These are phyloP conservation scores for Polymixis lichenea DNA, from an alignment of 2,888 invertebrate genomes.

Conservation along the genomic window DNA sequence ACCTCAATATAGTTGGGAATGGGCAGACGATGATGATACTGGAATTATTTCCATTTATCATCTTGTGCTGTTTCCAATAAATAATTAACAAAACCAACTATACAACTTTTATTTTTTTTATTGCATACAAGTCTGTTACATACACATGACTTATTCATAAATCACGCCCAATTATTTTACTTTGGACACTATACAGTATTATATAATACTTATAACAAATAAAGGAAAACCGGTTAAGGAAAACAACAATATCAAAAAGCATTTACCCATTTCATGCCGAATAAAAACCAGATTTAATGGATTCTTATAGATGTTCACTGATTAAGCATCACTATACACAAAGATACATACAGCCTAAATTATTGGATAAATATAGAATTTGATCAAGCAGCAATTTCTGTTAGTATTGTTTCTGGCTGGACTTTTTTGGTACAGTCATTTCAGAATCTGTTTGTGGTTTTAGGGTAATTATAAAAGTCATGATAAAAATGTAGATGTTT, in stretches of 20 bases:
- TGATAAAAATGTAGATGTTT: not conserved
- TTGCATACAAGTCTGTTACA: constrained; percentile 9
- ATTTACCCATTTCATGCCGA: not conserved
- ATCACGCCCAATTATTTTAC: not conserved
- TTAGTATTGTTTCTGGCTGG: not conserved
- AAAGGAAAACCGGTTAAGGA: constrained; percentile 14
- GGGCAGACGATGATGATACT: no score
- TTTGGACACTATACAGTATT: not conserved
- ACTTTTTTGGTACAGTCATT: not conserved
- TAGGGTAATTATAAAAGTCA: not conserved
- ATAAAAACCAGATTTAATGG: constrained; percentile 5
- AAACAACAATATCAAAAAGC: not conserved
- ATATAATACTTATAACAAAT: not conserved
- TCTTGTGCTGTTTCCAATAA: not conserved
- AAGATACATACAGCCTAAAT: not conserved
- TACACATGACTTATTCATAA: not conserved
- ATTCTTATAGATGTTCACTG: not conserved
- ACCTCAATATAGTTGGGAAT: no score
- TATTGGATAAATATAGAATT: not conserved
- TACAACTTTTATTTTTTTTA: not conserved
- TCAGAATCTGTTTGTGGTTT: not conserved
- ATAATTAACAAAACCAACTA: not conserved
- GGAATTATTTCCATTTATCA: not conserved
- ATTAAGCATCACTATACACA: not conserved
- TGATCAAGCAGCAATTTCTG: no score